These are phyloP conservation scores for Tiaroga cobitis DNA, from an alignment of 2,797 vertebrate species.

Conservation along the genomic window DNA sequence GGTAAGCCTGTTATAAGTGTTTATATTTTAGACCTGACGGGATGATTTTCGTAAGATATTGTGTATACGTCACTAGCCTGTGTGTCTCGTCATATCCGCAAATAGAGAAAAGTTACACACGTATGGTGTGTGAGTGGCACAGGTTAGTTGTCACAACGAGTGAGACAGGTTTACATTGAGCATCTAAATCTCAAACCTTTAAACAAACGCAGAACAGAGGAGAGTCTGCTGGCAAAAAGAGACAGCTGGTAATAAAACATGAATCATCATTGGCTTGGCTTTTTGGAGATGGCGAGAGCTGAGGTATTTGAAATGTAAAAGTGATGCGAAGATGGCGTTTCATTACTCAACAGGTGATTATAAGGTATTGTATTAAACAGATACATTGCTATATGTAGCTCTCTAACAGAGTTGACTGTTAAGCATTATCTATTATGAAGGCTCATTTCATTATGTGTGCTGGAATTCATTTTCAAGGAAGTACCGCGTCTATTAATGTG, in stretches of 20 bases:
- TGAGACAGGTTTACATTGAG: background rate
- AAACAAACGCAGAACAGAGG: background rate
- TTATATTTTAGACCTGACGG: background rate
- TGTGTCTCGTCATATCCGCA: background rate
- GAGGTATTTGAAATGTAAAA: background rate
- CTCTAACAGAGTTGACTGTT: too few relatives aligned
- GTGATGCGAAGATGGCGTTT: background rate
- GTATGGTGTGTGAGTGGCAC: background rate
- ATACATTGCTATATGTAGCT: background rate
- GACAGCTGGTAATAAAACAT: too few relatives aligned
- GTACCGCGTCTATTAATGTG: background rate
- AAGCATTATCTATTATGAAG: too few relatives aligned
- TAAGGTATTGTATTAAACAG: background rate
- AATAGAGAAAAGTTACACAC: background rate
- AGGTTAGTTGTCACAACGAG: background rate
- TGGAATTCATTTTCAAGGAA: background rate
- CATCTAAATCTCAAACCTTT: background rate
- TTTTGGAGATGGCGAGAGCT: too few relatives aligned
- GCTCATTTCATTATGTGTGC: too few relatives aligned
- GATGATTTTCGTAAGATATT: background rate
- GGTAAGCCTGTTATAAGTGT: background rate
- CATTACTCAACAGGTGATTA: background rate
- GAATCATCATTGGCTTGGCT: too few relatives aligned
- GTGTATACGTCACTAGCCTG: background rate
- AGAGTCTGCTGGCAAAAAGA: too few relatives aligned